Evolutionary conservation across 2,888 invertebrate genomes (phyloP).

Genomic region (Ceramica pisi): DNA sequence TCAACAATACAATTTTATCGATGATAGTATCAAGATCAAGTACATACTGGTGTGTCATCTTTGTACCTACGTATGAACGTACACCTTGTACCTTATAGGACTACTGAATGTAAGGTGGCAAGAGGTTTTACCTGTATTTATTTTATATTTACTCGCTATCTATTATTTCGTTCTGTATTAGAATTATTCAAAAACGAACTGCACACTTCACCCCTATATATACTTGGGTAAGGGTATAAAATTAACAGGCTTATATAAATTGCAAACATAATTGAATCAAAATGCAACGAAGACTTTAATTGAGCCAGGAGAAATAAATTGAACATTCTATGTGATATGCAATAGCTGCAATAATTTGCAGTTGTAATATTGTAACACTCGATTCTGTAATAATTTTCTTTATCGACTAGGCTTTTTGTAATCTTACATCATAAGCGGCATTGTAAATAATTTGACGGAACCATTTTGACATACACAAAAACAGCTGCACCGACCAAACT

Average conservation of each 20-base stretch:
- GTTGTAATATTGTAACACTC: no score
- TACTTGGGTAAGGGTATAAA: neutral
- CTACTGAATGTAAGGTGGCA: neutral
- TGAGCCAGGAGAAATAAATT: neutral
- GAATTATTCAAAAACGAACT: neutral
- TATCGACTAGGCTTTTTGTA: conserved; percentile 1
- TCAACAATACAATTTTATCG: conserved; percentile 29
- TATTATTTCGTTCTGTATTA: neutral
- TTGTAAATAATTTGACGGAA: neutral
- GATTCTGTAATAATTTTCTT: neutral
- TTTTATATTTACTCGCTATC: neutral
- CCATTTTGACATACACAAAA: neutral
- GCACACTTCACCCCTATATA: neutral
- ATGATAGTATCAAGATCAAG: conserved; percentile 30
- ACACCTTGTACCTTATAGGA: conserved; percentile 1
- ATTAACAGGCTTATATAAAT: neutral
- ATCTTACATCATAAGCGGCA: neutral
- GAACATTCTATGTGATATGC: neutral
- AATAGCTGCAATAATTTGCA: no score
- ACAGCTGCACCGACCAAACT: neutral
- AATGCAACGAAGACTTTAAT: no score
- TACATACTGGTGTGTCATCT: conserved; percentile 19
- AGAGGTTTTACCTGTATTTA: neutral
- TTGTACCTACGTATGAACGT: neutral
- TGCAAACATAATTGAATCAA: neutral